These are phyloP conservation scores for Lophura nycthemera DNA, from an alignment of 2,113 vertebrate species.

Conservation along the genomic window DNA sequence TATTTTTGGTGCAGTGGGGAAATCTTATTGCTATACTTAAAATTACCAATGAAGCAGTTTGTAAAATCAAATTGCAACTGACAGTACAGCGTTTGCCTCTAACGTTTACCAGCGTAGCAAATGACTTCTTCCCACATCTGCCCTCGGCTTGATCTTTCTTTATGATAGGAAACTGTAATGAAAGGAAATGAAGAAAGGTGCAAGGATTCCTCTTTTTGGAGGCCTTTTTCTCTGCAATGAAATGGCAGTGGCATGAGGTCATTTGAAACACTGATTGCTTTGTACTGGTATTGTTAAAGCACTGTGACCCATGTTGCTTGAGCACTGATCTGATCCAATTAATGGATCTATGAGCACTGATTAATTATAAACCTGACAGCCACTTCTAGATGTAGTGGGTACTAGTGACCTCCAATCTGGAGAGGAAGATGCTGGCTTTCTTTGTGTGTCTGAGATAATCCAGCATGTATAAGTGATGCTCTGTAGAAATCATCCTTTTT, in stretches of 20 bases:
- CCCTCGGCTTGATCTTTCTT: conserved; percentile 6
- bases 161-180: neutral
- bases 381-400: neutral
- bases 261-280: conserved; percentile 4
- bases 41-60: conserved; percentile 53
- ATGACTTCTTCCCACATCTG: conserved; percentile 44
- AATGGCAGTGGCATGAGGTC: neutral
- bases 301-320: conserved; percentile 28
- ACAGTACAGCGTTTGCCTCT: conserved; percentile 45
- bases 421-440: neutral
- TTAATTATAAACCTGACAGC: conserved; percentile 48
- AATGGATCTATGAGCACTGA: conserved; percentile 22
- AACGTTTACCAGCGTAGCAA: conserved; percentile 51
- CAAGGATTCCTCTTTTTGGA: neutral
- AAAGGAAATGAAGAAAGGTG: neutral
- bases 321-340: conserved; percentile 34
- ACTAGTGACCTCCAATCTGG: conserved; percentile 3
- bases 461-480: neutral
- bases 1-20: conserved; percentile 46
- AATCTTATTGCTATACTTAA: conserved; percentile 55
- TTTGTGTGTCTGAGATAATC: neutral
- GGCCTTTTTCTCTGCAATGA: neutral
- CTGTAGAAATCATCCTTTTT: neutral
- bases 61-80: conserved; percentile 70
- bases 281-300: conserved; percentile 1